A percentile compares a stretch with the other conserved stretches of the same genome.
Conservation (phyloP, 2,888 invertebrate genomes). For the Rugalucina vietnamica region DNA sequence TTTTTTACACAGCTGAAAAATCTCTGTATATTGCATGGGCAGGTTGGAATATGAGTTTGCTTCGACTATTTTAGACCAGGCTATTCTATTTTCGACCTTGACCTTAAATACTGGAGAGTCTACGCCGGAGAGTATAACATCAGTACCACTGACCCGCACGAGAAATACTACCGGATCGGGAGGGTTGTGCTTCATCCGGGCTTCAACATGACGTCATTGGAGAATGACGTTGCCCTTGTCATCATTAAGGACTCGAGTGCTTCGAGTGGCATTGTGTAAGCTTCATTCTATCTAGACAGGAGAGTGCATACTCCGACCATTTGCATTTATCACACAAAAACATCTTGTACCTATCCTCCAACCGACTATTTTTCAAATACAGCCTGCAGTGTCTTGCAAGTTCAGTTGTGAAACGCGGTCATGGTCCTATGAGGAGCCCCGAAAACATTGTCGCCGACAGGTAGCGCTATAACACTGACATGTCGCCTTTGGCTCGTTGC, state of each 20-base stretch:
- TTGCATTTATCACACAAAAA: neutral
- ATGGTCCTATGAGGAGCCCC: no score
- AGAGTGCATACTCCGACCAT: neutral
- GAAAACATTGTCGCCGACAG: no score
- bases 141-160: constrained; percentile 49
- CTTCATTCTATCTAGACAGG: no score
- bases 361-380: no score
- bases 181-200: constrained; percentile 52
- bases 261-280: constrained; percentile 22
- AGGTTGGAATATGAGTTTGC: no score
- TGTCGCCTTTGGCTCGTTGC: no score
- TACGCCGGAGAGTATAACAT: constrained; percentile 61
- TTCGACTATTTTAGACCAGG: constrained; percentile 38
- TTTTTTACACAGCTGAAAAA: no score
- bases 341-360: no score
- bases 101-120: constrained; percentile 53
- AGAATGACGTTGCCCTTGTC: constrained; percentile 57
- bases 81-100: constrained; percentile 49
- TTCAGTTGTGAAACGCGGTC: no score
- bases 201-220: constrained; percentile 48
- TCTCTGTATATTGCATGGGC: no score
- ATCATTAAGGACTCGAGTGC: constrained; percentile 29
- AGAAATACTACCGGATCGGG: constrained; percentile 51
- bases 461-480: no score
- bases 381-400: no score